Conservation (phyloP, 2,888 invertebrate genomes). For the Eilema caniola region DNA sequence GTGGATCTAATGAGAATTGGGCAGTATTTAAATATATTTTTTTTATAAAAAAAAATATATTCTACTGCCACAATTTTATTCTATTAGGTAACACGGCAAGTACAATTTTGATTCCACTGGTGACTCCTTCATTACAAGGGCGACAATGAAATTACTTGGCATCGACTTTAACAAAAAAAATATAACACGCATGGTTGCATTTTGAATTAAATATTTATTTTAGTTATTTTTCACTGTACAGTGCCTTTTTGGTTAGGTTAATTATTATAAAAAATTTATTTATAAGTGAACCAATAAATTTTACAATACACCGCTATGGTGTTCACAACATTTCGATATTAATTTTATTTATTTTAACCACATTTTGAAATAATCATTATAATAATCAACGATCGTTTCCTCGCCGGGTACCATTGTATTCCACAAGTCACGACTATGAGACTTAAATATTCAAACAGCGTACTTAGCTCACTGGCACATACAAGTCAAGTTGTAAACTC, state of each 20-base stretch:
- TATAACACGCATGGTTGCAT: background rate
- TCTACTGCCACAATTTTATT: too few relatives aligned
- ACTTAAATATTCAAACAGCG: conserved; percentile 19
- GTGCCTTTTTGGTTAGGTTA: background rate
- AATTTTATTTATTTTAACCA: background rate
- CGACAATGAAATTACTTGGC: too few relatives aligned
- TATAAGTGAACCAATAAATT: background rate
- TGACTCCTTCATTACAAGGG: too few relatives aligned
- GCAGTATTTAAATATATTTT: too few relatives aligned
- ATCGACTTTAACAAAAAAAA: background rate
- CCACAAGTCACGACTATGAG: conserved; percentile 18
- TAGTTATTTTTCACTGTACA: background rate
- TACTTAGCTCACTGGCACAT: conserved; percentile 17
- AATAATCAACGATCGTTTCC: conserved; percentile 6
- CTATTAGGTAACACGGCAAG: too few relatives aligned
- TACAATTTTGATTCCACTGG: too few relatives aligned
- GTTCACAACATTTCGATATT: background rate
- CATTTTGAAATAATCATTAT: conserved; percentile 4
- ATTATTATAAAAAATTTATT: background rate
- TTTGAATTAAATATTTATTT: background rate
- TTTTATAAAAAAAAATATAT: too few relatives aligned
- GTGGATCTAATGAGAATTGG: too few relatives aligned
- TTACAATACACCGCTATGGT: background rate
- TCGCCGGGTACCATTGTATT: conserved; percentile 14
- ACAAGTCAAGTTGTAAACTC: background rate